Conservation (phyloP, 2,888 invertebrate species). For the Amorpha juglandis region DNA sequence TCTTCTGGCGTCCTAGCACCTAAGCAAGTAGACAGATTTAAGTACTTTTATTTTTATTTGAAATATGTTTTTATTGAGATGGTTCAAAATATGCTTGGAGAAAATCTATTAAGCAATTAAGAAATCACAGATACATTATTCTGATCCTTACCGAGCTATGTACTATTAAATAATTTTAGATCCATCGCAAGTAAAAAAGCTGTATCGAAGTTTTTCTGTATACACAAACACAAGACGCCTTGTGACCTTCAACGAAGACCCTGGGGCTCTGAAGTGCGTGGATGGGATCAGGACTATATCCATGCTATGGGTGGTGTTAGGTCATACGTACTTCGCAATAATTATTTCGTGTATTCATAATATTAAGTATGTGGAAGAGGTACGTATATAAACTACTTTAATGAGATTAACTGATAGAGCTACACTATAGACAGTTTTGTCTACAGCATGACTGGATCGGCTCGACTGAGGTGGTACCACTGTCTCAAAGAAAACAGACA, state of each 20-base stretch:
- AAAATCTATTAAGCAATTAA: too few species aligned
- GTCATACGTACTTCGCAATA: conserved; percentile 62
- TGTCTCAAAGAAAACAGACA: too few species aligned
- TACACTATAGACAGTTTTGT: too few species aligned
- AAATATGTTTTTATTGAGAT: too few species aligned
- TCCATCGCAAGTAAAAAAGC: conserved; percentile 38
- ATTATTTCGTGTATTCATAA: conserved; percentile 55
- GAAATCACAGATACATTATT: too few species aligned
- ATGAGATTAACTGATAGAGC: too few species aligned
- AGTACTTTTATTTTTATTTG: too few species aligned
- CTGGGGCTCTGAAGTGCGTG: conserved; percentile 67
- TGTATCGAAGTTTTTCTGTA: conserved; percentile 62
- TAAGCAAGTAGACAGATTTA: too few species aligned
- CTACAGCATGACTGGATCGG: too few species aligned
- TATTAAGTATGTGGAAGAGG: conserved; percentile 40
- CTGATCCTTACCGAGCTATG: neutral
- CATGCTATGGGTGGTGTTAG: conserved; percentile 76
- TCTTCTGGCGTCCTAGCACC: too few species aligned
- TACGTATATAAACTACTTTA: conserved; percentile 39
- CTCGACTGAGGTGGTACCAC: too few species aligned
- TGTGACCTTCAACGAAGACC: conserved; percentile 53
- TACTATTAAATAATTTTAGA: conserved; percentile 37
- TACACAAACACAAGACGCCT: conserved; percentile 69
- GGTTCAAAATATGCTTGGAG: too few species aligned
- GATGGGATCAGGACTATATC: conserved; percentile 73